A percentile compares a stretch with the other conserved stretches of the same genome.
phyloP scores from a whole-genome alignment of 2,888 invertebrate species.

The Dendrolimus pini region DNA sequence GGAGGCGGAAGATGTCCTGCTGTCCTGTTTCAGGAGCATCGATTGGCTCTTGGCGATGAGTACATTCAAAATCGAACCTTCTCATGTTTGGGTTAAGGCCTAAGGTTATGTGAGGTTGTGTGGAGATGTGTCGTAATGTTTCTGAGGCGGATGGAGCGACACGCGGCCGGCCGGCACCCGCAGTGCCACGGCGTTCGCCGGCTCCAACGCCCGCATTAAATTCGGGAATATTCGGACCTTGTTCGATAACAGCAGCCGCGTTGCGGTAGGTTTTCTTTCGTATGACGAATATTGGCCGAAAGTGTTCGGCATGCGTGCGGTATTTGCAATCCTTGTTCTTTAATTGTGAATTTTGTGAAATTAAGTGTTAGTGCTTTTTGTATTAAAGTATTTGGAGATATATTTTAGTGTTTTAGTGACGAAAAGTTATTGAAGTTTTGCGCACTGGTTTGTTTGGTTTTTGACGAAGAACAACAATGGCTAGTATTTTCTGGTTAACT shows the following conservation, averaged over 20 bases:
- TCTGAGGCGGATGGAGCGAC: constrained; percentile 39
- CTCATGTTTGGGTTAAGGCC: constrained; percentile 20
- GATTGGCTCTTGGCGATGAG: constrained; percentile 47
- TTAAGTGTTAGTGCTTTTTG: constrained; percentile 19
- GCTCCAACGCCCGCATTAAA: constrained; percentile 41
- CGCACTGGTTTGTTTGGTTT: constrained; percentile 30
- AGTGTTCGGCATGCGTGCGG: constrained; percentile 20
- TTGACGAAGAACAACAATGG: constrained; percentile 4
- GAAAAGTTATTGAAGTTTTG: constrained; percentile 30
- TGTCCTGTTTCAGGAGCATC: constrained; percentile 71
- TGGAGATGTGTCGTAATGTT: constrained; percentile 46
- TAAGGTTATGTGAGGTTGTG: constrained; percentile 20
- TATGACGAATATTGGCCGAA: constrained; percentile 35
- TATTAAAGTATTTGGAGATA: constrained; percentile 14
- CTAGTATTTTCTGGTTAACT: constrained; percentile 6
- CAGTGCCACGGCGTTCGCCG: constrained; percentile 69
- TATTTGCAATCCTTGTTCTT: constrained; percentile 17
- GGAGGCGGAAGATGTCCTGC: constrained; percentile 63
- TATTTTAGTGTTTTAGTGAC: constrained; percentile 22
- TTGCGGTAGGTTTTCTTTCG: constrained; percentile 55
- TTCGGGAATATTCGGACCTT: constrained; percentile 27
- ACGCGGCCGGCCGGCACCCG: constrained; percentile 63
- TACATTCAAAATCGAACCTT: constrained; percentile 19
- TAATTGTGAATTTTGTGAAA: constrained; percentile 4
- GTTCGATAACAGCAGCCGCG: constrained; percentile 44